Conservation (phyloP, 2,888 invertebrate genomes). For the Furcula furcula region DNA sequence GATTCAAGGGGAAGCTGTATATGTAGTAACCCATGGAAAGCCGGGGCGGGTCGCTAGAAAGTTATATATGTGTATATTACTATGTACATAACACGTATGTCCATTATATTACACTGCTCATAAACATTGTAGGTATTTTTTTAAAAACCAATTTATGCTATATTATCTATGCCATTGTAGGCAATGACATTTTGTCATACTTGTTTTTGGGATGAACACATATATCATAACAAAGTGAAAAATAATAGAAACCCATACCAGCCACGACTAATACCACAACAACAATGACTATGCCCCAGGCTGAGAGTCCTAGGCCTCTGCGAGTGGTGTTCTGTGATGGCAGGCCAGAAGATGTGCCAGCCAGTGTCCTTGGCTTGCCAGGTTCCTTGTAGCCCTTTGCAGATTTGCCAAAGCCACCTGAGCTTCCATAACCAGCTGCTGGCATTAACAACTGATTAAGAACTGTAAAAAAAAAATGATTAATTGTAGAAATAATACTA, state of each 20-base stretch:
- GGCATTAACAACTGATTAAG: conserved; percentile 41
- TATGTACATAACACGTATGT: not conserved
- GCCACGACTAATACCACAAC: conserved; percentile 74
- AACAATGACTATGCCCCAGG: conserved; percentile 84
- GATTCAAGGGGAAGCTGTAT: too few species aligned
- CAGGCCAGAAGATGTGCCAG: conserved; percentile 43
- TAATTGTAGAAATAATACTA: too few species aligned
- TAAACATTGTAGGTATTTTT: not conserved
- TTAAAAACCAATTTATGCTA: not conserved
- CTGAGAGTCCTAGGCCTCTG: conserved; percentile 79
- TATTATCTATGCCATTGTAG: conserved; percentile 50
- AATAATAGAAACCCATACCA: conserved; percentile 82
- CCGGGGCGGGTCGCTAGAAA: too few species aligned
- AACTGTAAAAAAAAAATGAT: conserved; percentile 48
- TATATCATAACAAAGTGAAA: conserved; percentile 84
- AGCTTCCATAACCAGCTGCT: conserved; percentile 39
- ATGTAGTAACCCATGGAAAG: too few species aligned
- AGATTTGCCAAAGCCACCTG: conserved; percentile 24
- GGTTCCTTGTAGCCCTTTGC: conserved; percentile 33
- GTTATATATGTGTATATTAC: too few species aligned
- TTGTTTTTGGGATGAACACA: conserved; percentile 77
- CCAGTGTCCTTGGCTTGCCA: conserved; percentile 36
- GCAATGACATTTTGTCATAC: conserved; percentile 79
- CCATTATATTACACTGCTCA: not conserved
- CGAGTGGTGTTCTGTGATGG: conserved; percentile 47